phyloP scores from a whole-genome alignment of 2,888 invertebrate genomes.

The Pammene fasciana region DNA sequence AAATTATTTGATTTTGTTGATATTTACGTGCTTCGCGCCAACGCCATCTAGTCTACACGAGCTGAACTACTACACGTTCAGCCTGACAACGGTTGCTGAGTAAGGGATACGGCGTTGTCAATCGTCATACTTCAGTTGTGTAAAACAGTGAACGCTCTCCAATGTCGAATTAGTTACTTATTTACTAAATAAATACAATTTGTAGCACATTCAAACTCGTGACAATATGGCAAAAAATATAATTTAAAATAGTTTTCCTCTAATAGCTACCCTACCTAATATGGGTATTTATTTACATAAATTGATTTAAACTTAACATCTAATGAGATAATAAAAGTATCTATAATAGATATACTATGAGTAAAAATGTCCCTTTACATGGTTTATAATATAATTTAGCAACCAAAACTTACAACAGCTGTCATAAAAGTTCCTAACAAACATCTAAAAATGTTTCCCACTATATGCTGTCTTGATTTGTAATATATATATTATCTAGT shows the following conservation, averaged over 20 bases:
- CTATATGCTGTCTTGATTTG: slow-evolving; percentile 3
- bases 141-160: too few species aligned
- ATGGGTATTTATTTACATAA: not conserved
- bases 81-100: too few species aligned
- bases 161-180: too few species aligned
- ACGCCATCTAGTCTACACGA: too few species aligned
- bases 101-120: too few species aligned
- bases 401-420: not conserved
- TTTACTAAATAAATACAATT: too few species aligned
- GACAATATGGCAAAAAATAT: not conserved
- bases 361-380: not conserved
- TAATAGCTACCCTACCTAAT: not conserved
- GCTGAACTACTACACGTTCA: too few species aligned
- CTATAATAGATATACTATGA: not conserved
- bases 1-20: too few species aligned
- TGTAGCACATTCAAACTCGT: too few species aligned
- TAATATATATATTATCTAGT: not conserved
- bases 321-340: slow-evolving; percentile 12
- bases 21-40: too few species aligned
- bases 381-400: not conserved
- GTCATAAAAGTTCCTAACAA: slow-evolving; percentile 4
- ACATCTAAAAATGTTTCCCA: not conserved
- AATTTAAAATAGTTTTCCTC: slow-evolving; percentile 2
- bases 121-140: too few species aligned
- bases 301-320: slow-evolving; percentile 17